Evolutionary conservation across 2,888 invertebrate species (phyloP).

Genomic region (Amiota mariae): DNA sequence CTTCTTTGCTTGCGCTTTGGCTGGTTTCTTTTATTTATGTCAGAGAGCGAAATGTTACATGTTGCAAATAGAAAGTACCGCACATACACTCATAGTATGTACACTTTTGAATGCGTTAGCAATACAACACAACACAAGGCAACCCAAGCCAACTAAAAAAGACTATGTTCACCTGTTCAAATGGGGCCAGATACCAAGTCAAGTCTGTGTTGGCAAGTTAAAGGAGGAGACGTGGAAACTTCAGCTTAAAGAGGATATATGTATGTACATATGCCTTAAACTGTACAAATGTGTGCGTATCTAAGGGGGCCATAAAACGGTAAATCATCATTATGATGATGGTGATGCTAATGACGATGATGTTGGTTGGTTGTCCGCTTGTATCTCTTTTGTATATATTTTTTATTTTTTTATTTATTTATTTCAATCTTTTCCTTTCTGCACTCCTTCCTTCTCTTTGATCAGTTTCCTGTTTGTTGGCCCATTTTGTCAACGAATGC

Average conservation of each 20-base stretch:
- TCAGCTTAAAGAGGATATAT: too few species aligned
- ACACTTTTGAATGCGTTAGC: neutral
- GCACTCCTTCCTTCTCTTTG: neutral
- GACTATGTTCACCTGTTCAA: neutral
- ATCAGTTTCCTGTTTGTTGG: slow-evolving; percentile 8
- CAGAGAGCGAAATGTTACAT: neutral
- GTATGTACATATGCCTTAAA: too few species aligned
- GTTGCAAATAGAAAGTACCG: slow-evolving; percentile 17
- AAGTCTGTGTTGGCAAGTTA: neutral
- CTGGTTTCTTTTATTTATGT: too few species aligned
- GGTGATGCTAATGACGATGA: neutral
- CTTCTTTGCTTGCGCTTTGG: neutral
- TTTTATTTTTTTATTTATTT: neutral
- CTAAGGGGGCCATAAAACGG: slow-evolving; percentile 30
- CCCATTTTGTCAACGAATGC: slow-evolving; percentile 20
- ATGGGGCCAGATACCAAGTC: slow-evolving; percentile 3
- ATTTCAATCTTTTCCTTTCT: neutral
- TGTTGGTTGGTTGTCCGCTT: too few species aligned
- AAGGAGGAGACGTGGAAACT: neutral
- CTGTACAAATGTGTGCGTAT: neutral
- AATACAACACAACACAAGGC: too few species aligned
- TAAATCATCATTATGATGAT: slow-evolving; percentile 16
- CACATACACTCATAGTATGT: neutral
- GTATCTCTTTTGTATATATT: too few species aligned
- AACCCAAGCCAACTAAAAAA: neutral